phyloP scores from a whole-genome alignment of 2,113 vertebrate species.

The Mobula hypostoma region DNA sequence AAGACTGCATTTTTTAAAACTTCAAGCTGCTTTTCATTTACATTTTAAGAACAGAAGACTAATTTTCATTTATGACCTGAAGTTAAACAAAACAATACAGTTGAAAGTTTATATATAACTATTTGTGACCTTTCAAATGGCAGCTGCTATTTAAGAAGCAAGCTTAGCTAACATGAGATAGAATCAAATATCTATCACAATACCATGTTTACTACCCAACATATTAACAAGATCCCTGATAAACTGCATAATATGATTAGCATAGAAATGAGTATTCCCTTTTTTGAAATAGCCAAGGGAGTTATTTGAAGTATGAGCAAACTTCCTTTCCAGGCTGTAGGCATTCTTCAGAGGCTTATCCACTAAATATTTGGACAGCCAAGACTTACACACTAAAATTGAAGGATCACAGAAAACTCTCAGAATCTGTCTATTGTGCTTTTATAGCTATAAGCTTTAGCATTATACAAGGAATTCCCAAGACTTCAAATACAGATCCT shows the following conservation, averaged over 20 bases:
- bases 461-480: background rate
- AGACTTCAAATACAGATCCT: background rate
- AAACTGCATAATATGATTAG: background rate
- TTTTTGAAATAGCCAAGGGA: background rate
- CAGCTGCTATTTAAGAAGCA: no score
- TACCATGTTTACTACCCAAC: background rate
- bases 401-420: background rate
- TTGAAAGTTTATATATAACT: no score
- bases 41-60: no score
- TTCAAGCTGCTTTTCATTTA: no score
- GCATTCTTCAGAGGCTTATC: background rate
- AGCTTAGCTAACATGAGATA: no score
- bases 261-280: background rate
- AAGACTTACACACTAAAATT: background rate
- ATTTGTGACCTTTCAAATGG: no score
- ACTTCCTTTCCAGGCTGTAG: background rate
- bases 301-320: background rate
- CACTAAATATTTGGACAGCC: background rate
- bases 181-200: background rate
- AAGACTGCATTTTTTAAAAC: no score
- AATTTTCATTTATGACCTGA: no score
- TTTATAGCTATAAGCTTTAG: background rate
- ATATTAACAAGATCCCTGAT: background rate
- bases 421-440: background rate
- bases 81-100: background rate